Conservation (phyloP, 2,113 vertebrate genomes). For the Bambusicola thoracicus region DNA sequence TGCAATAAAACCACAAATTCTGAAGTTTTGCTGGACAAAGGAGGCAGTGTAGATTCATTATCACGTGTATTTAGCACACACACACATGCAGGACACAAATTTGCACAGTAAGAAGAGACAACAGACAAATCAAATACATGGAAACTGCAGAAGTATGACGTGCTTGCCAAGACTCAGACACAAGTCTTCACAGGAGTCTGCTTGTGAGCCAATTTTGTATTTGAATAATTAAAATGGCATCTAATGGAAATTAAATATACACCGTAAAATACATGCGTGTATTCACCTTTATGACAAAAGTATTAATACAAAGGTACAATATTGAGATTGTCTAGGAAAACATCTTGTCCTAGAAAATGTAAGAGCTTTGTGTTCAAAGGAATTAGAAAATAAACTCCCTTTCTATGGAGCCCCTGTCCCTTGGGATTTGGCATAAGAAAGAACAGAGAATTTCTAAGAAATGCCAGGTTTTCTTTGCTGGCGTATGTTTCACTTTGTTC, state of each 20-base stretch:
- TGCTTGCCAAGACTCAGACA: constrained; percentile 23
- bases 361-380: constrained; percentile 75
- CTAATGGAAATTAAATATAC: constrained; percentile 30
- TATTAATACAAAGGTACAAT: constrained; percentile 63
- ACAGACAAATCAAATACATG: not conserved
- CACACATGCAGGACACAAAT: not conserved
- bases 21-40: not conserved
- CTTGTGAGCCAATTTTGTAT: constrained; percentile 4
- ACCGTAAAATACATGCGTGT: not conserved
- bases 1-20: not conserved
- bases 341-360: constrained; percentile 71
- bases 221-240: constrained; percentile 14
- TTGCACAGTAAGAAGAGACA: not conserved
- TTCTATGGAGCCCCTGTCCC: constrained; percentile 55
- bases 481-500: constrained; percentile 70
- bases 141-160: not conserved
- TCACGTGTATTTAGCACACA: not conserved
- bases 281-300: constrained; percentile 32
- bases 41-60: not conserved
- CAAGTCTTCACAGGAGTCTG: constrained; percentile 8
- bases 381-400: constrained; percentile 77
- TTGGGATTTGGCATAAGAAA: constrained; percentile 76
- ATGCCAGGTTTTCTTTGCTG: constrained; percentile 71
- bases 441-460: constrained; percentile 77
- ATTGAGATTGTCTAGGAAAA: constrained; percentile 68